A percentile compares a stretch with the other conserved stretches of the same genome.
Conservation (phyloP, 1,140 invertebrate genomes). For the Stenopsyche tienmushanensis region DNA sequence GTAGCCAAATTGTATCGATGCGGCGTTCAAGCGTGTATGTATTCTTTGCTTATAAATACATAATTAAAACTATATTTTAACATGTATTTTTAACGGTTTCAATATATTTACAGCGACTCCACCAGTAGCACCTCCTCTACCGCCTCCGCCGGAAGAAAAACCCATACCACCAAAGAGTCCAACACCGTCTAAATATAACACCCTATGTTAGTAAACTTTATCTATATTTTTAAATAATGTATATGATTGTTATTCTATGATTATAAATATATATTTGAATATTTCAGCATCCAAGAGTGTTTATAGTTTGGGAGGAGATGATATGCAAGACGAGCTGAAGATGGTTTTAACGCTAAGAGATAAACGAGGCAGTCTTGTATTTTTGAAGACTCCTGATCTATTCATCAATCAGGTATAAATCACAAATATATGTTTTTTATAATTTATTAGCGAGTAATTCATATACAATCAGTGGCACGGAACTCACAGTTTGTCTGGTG, state of each 20-base stretch:
- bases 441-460: no score
- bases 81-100: not conserved
- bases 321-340: slow-evolving; percentile 71
- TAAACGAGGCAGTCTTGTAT: slow-evolving; percentile 60
- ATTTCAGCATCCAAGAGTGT: slow-evolving; percentile 47
- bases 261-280: slow-evolving; percentile 26
- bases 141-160: slow-evolving; percentile 45
- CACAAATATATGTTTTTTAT: not conserved
- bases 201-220: slow-evolving; percentile 34
- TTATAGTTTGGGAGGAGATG: slow-evolving; percentile 46
- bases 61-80: no score
- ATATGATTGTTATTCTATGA: slow-evolving; percentile 5
- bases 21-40: no score
- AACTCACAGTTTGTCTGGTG: no score
- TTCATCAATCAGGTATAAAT: slow-evolving; percentile 63
- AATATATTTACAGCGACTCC: not conserved
- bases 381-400: slow-evolving; percentile 69
- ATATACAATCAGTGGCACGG: no score
- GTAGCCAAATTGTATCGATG: no score
- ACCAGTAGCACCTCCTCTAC: slow-evolving; percentile 36
- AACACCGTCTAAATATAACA: slow-evolving; percentile 35
- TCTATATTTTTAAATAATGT: slow-evolving; percentile 16
- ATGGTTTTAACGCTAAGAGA: slow-evolving; percentile 62
- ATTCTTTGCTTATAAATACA: no score
- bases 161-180: slow-evolving; percentile 42